Base-by-base conservation (phyloP, 2,888 invertebrate species). In the Tinea pellionella region DNA sequence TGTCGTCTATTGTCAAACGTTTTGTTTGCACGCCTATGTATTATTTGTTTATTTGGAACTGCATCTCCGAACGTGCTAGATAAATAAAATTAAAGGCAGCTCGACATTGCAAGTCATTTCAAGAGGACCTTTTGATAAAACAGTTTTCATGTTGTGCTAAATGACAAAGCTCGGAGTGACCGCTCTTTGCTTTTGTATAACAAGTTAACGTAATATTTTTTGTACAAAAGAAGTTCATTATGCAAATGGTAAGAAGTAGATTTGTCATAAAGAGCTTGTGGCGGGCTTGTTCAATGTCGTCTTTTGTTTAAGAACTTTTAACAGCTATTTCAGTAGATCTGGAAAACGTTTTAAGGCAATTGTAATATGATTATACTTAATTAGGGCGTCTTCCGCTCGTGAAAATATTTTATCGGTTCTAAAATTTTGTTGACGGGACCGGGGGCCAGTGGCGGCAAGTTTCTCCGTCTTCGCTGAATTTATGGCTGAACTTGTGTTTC, bases 401-500 rank as follows among this genome's bases (percentile, higher is more conserved):
- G 74, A 76, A 78, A 74, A 78, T 80, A 82, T 84, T 84, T 82
- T 82, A 86, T 85, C 82, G 77, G 75, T 77, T 79, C 79, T 75
- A 80, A 79, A 83, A 79, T 76, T 77, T 72, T 67, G 71, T 67
- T 65, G 70, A 75, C 65, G 70, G 74, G 82, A 80, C 79, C 81
- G 80, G 80, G 75, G 69, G 24, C 73, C 68, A 71, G 70, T 72
- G 77, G 75, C 77, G 76, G 77, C 70, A 80, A 84, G 80, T 82
- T 85, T 77, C 66, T 71, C 72, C 72, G 75, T 75, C 77, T 78
- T 73, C 67, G 69, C 69, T 71, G 72, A 78, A 87, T 87, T 86
- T 87, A 87, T 85, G 78, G 85, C 83, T 70, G 79, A 87, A 86
- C 85, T 86, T 85, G 75, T 78, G 75, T 83, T 80, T 77, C 70